Percentiles rank a stretch among this genome's conserved stretches.
Conservation (phyloP, 2,113 vertebrate species). For the Rhineura floridana region DNA sequence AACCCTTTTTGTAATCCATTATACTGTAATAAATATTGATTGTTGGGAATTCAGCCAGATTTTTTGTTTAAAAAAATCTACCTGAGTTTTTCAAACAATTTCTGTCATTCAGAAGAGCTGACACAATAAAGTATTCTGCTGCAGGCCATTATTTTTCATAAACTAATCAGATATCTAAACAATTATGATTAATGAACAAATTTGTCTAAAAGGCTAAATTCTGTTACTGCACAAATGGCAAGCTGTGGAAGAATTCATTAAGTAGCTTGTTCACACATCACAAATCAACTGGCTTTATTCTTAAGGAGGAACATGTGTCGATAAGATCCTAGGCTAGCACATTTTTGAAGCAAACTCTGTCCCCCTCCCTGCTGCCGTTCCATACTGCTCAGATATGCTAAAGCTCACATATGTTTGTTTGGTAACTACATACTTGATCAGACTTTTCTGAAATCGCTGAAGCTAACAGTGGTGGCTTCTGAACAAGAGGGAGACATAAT, state of each 20-base stretch:
- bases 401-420: neutral
- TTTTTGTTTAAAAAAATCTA: constrained; percentile 15
- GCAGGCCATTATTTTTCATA: constrained; percentile 45
- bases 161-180: constrained; percentile 30
- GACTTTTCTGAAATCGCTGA: neutral
- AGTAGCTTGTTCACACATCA: constrained; percentile 24
- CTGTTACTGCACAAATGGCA: neutral
- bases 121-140: constrained; percentile 29
- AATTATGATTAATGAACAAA: constrained; percentile 39
- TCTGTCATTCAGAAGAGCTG: constrained; percentile 6
- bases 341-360: constrained; percentile 15
- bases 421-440: neutral
- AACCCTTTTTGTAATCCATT: neutral
- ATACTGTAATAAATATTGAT: constrained; percentile 23
- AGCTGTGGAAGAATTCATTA: neutral
- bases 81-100: constrained; percentile 9
- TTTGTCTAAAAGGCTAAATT: constrained; percentile 31
- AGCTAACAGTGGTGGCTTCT: neutral
- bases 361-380: too few species aligned
- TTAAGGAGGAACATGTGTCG: constrained; percentile 6
- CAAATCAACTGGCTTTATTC: neutral
- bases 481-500: neutral
- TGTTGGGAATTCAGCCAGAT: constrained; percentile 41
- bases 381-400: neutral
- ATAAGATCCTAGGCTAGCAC: neutral